Evolutionary conservation across 2,113 vertebrate genomes (phyloP), one percentile per base, ranked within the genome.

Genomic region (Ibidorhyncha struthersii): DNA sequence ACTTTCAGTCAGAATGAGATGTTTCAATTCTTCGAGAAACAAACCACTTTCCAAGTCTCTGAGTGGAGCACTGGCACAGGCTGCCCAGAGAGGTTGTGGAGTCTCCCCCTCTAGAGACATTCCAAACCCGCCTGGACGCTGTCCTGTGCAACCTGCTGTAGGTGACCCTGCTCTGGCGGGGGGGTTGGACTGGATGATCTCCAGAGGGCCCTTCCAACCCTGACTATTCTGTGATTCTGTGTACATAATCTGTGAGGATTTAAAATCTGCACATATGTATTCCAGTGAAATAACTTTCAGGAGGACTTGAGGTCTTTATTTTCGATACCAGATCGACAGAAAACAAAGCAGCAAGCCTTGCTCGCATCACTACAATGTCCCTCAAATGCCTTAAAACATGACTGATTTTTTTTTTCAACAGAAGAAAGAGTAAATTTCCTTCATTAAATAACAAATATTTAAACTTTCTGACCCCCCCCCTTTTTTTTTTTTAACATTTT

Each of bases 401-500:
- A 66, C 17, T 58, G 9, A 8, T 9, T 63, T 58, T 32, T 74
- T 61, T 40, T 56, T 30, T 16, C 5, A 62, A n/a, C 43, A 53
- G 41, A 11, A 89, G 32, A 93, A 62, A 52, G 85, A 76, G 13
- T 36, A 19, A 19, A 80, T 79, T 72, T 84, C 25, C 20, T 77
- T 71, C 47, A 69, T 29, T 79, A 34, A 58, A 82, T 45, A 96
- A 83, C 45, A 97, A 96, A 92, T 80, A 84, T 62, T 50, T 94
- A 88, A 88, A 79, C 19, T 55, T 59, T 38, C 10, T 45, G 1
- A 61, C 47, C 10, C 18, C 3, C 29, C 10, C 50, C 36, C 61
- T 67, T 58, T 90, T 70, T 53, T 78, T 78, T 90, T 77, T 87
- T 82, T 52, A 34, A 81, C 70, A 88, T 88, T 97, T 96, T 96